Base-by-base conservation (phyloP, 2,888 invertebrate species). In the Pristionchus mayeri region DNA sequence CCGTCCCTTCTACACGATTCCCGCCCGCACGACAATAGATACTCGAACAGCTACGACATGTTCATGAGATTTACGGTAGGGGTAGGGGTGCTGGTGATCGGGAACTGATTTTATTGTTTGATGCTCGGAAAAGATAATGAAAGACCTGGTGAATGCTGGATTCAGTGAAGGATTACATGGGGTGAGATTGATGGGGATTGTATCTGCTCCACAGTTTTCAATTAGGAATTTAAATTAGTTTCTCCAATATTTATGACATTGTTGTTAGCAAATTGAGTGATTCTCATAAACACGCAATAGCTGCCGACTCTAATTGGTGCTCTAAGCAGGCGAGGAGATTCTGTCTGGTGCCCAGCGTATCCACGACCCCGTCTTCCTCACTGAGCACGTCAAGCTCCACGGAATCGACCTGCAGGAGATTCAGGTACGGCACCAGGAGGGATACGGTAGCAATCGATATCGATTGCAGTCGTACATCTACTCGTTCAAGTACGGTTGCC, bases 21-120 rank as follows among this genome's bases (percentile, higher is more conserved):
- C 98, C 0, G 98, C 93, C 96, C 98, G 0, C 95, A 95, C 78
- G 95, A 97, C 1, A 93, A 95, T 95, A 96, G 95, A 94, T 95
- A 95, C 89, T 98, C 98, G 0, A 99, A 99, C 93, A 98, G 98
- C 0, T 99, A 99, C 93, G 99, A 99, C 93, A 98, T 99, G 96
- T 99, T 98, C 93, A 99, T 99, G 98, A 95, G 99, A 84, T 99
- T 99, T 89, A n/a, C n/a, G n/a, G n/a, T n/a, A n/a, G n/a, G n/a
- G n/a, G n/a, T n/a, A 30, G 30, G 48, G 54, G 21, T 16, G n/a
- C n/a, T n/a, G 63, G 34, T 37, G 63, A 63, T 63, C 63, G 63
- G 37, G 34, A 7, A 40, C 30, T 67, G 82, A 21, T 50, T n/a
- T 50, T 67, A n/a, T n/a, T n/a, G n/a, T n/a, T n/a, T n/a, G n/a